Percentiles rank a stretch among this genome's conserved stretches.
These are phyloP conservation scores for Lacanobia wlatinum DNA, from an alignment of 2,888 invertebrate genomes.

Conservation along the genomic window DNA sequence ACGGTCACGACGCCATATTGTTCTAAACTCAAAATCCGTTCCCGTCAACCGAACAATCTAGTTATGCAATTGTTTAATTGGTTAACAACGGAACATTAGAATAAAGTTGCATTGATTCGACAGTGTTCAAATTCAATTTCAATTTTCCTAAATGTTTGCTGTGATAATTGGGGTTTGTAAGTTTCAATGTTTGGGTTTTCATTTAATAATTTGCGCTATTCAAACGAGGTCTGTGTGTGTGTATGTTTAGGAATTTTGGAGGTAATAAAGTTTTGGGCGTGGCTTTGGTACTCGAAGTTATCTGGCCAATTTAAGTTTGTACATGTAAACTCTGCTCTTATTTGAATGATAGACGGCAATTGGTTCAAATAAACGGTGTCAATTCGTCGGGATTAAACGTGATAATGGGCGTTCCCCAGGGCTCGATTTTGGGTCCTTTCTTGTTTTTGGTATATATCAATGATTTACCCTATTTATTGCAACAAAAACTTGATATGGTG, in stretches of 20 bases:
- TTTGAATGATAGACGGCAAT: no score
- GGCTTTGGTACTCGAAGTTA: neutral
- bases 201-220: constrained; percentile 52
- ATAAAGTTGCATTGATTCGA: constrained; percentile 67
- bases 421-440: no score
- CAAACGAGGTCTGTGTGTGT: constrained; percentile 31
- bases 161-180: constrained; percentile 57
- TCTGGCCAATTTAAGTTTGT: neutral
- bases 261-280: constrained; percentile 6
- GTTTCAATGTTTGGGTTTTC: constrained; percentile 51
- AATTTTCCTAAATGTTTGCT: constrained; percentile 50
- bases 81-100: constrained; percentile 75
- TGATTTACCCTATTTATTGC: no score
- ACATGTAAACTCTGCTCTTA: neutral
- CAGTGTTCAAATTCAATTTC: constrained; percentile 59
- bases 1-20: constrained; percentile 74
- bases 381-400: no score
- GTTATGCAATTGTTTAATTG: constrained; percentile 77
- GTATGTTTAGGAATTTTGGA: constrained; percentile 44
- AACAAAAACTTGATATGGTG: no score
- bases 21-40: constrained; percentile 69
- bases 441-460: no score
- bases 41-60: constrained; percentile 59
- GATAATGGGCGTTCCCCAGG: no score
- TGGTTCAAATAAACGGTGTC: no score